phyloP scores from a whole-genome alignment of 2,113 vertebrate species.

The Salvelinus sp. region DNA sequence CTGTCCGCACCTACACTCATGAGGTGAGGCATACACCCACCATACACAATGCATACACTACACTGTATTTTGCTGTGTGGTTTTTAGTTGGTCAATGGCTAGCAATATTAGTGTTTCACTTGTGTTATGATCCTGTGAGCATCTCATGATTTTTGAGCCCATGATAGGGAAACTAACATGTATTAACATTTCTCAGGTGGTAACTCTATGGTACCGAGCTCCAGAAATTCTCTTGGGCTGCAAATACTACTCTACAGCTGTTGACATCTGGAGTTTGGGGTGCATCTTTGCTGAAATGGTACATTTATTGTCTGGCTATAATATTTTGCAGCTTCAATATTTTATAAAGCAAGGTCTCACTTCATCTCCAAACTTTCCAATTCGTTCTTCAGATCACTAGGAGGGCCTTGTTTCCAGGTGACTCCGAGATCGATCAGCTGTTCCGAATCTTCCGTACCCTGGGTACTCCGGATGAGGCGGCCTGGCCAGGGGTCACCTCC shows the following conservation, averaged over 20 bases:
- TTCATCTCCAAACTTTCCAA: not conserved
- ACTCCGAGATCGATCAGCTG: slow-evolving; percentile 93
- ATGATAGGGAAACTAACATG: not conserved
- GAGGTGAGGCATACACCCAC: slow-evolving; percentile 73
- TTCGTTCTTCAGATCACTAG: slow-evolving; percentile 78
- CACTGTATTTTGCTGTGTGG: not conserved
- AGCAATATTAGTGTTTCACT: no score
- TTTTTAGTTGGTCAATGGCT: not conserved
- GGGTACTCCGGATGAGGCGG: slow-evolving; percentile 88
- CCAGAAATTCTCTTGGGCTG: slow-evolving; percentile 95
- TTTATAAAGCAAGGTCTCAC: not conserved
- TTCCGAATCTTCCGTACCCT: slow-evolving; percentile 94
- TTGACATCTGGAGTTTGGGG: slow-evolving; percentile 95
- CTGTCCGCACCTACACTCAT: slow-evolving; percentile 93
- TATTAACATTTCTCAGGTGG: slow-evolving; percentile 75
- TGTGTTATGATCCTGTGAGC: no score
- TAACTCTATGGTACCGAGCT: slow-evolving; percentile 94
- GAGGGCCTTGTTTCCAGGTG: slow-evolving; percentile 89
- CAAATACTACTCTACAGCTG: slow-evolving; percentile 95
- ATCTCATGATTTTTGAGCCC: no score
- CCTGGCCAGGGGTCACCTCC: slow-evolving; percentile 90
- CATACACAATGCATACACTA: no score
- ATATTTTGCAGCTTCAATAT: not conserved
- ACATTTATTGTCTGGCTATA: slow-evolving; percentile 27
- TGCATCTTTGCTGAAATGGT: slow-evolving; percentile 98